phyloP scores from a whole-genome alignment of 2,888 invertebrate species.

The Amitus sp. region DNA sequence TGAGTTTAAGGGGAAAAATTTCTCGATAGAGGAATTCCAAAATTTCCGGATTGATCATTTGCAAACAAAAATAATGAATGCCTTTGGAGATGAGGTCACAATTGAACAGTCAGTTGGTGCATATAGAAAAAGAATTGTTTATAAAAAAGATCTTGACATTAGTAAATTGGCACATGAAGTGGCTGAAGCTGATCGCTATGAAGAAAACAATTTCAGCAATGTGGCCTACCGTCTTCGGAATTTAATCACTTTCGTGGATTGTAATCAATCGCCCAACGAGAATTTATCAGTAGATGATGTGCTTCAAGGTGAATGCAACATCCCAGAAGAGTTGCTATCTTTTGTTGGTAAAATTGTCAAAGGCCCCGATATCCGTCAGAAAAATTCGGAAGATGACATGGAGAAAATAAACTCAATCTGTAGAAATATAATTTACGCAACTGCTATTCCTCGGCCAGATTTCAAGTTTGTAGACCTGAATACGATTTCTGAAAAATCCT shows the following conservation, averaged over 20 bases:
- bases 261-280: conserved; percentile 10
- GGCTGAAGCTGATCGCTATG: neutral
- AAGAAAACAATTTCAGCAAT: neutral
- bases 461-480: too few species aligned
- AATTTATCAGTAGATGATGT: neutral
- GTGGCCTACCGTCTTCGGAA: conserved; percentile 4
- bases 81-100: conserved; percentile 1
- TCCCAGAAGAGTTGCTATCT: neutral
- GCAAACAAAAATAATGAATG: neutral
- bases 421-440: conserved; percentile 4
- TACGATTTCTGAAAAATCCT: too few species aligned
- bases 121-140: conserved; percentile 1
- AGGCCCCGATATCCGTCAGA: conserved; percentile 15
- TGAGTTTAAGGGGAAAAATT: neutral
- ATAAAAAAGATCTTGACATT: conserved; percentile 5
- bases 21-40: neutral
- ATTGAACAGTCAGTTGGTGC: neutral
- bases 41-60: neutral
- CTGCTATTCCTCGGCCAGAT: too few species aligned
- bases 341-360: conserved; percentile 1
- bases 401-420: neutral
- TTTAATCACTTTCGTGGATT: neutral
- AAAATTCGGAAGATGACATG: neutral
- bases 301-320: conserved; percentile 7
- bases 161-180: neutral